Evolutionary conservation across 1,140 invertebrate species (phyloP).

Genomic region (Sycophila sp.): DNA sequence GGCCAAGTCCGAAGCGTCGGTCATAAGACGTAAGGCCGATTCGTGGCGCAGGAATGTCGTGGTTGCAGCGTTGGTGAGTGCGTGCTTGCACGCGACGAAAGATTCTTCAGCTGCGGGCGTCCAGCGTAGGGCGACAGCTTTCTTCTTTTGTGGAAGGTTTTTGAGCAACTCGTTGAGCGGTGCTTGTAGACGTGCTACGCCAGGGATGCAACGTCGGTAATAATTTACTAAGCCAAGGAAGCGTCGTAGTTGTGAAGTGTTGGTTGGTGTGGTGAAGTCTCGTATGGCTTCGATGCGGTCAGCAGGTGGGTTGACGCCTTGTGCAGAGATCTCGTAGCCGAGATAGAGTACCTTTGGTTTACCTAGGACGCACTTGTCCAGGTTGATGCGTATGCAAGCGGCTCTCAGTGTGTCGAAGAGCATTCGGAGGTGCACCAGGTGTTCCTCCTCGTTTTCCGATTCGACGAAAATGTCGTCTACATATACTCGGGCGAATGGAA

Average conservation of each 20-base stretch:
- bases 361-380: not conserved
- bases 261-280: not conserved
- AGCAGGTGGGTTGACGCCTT: not conserved
- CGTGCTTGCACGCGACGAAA: conserved; percentile 22
- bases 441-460: not conserved
- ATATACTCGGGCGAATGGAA: conserved; percentile 49
- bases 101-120: not conserved
- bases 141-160: conserved; percentile 4
- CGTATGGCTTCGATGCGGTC: not conserved
- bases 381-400: not conserved
- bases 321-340: not conserved
- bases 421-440: not conserved
- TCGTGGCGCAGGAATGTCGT: too few species aligned
- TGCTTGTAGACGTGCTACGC: not conserved
- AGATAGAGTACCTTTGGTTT: not conserved
- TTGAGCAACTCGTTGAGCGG: not conserved
- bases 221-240: not conserved
- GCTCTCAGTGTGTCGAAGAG: not conserved
- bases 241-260: too few species aligned
- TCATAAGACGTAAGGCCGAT: conserved; percentile 18
- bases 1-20: conserved; percentile 36
- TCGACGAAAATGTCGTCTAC: conserved; percentile 49
- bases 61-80: too few species aligned
- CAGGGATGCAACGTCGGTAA: not conserved
- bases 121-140: not conserved